Evolutionary conservation across 1,140 invertebrate species (phyloP).

Genomic region (Calephelis nemesis): DNA sequence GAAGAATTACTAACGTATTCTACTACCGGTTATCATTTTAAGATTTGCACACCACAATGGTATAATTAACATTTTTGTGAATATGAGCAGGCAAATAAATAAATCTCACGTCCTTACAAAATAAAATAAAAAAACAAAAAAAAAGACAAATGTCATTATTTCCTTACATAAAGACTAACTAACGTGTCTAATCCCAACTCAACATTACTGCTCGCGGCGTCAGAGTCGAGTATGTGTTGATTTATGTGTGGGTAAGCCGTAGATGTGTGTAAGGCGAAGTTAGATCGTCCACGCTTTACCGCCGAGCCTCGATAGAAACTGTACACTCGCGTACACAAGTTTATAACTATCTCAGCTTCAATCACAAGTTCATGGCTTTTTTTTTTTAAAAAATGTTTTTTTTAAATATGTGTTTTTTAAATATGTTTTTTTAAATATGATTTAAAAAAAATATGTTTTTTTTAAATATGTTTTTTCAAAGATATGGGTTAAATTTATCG

Average conservation of each 20-base stretch:
- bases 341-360: not conserved
- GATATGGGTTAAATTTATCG: too few relatives aligned
- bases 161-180: constrained; percentile 38
- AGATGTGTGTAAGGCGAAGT: constrained; percentile 68
- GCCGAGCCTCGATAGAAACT: constrained; percentile 72
- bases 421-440: too few relatives aligned
- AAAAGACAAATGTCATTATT: constrained; percentile 6
- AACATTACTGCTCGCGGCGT: constrained; percentile 50
- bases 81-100: too few relatives aligned
- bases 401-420: too few relatives aligned
- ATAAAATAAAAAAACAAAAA: not conserved
- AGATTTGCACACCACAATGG: too few relatives aligned
- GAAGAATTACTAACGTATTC: too few relatives aligned
- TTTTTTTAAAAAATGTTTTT: not conserved
- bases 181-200: constrained; percentile 67
- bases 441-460: too few relatives aligned
- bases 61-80: too few relatives aligned
- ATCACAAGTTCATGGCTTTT: not conserved
- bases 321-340: constrained; percentile 39
- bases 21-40: too few relatives aligned
- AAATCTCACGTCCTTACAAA: too few relatives aligned
- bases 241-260: constrained; percentile 35
- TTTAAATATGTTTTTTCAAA: too few relatives aligned
- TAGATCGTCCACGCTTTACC: constrained; percentile 78
- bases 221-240: constrained; percentile 28